A percentile compares a stretch with the other conserved stretches of the same genome.
Evolutionary conservation across 2,888 invertebrate genomes (phyloP).

Genomic region (Lamellibrachia columna): DNA sequence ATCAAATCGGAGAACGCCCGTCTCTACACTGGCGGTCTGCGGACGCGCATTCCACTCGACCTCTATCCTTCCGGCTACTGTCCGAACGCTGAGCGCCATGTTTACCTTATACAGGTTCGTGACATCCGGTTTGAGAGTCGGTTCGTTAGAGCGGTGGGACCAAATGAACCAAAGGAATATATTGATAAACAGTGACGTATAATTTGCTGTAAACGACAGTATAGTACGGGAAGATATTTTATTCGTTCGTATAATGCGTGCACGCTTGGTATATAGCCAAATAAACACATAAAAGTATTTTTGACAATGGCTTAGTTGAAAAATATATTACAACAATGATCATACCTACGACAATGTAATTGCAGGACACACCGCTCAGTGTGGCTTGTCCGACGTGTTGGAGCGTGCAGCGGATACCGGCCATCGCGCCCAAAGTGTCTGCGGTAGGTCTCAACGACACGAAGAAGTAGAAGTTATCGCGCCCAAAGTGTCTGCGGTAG

Average conservation of each 20-base stretch:
- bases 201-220: too few relatives aligned
- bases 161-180: too few relatives aligned
- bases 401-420: background rate
- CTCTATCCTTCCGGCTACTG: background rate
- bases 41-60: constrained; percentile 12
- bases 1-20: constrained; percentile 5
- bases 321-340: background rate
- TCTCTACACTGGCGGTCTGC: background rate
- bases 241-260: too few relatives aligned
- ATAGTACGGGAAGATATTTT: too few relatives aligned
- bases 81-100: background rate
- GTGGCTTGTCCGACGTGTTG: background rate
- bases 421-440: background rate
- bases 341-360: background rate
- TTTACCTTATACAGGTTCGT: background rate
- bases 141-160: too few relatives aligned
- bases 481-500: background rate
- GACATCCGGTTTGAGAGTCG: too few relatives aligned
- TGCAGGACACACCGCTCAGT: background rate
- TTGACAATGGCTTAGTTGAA: background rate
- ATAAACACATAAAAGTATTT: too few relatives aligned
- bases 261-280: too few relatives aligned
- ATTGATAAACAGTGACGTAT: too few relatives aligned
- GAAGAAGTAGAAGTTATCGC: background rate
- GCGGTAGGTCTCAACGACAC: background rate